Evolutionary conservation across 2,797 vertebrate species (phyloP).

Genomic region (Pangasius larnaudii): DNA sequence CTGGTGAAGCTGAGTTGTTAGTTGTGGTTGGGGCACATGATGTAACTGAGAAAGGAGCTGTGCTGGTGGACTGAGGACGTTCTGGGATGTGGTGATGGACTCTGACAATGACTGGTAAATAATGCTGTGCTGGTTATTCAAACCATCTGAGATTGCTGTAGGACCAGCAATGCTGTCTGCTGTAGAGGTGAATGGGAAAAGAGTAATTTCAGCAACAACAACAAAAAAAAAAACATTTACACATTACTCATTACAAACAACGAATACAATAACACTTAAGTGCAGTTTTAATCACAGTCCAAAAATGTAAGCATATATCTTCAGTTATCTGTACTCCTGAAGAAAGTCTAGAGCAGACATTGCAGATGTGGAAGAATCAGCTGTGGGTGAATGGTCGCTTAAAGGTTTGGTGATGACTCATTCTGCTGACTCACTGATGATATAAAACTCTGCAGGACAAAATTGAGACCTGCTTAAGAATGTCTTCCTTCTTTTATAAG

Average conservation of each 20-base stretch:
- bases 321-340: neutral
- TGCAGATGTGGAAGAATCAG: neutral
- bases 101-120: constrained; percentile 84
- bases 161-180: constrained; percentile 87
- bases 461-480: neutral
- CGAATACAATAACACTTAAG: neutral
- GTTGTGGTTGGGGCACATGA: constrained; percentile 29
- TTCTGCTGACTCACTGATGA: constrained; percentile 55
- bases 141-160: constrained; percentile 82
- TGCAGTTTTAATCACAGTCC: neutral
- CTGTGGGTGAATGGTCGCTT: constrained; percentile 47
- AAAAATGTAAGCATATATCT: neutral
- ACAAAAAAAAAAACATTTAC: neutral
- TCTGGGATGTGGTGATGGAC: constrained; percentile 73
- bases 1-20: constrained; percentile 32
- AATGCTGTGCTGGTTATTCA: constrained; percentile 86
- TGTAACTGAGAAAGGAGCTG: constrained; percentile 59
- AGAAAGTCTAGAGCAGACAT: neutral
- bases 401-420: constrained; percentile 50
- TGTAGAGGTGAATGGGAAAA: constrained; percentile 63
- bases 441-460: constrained; percentile 24
- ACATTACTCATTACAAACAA: neutral
- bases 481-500: neutral
- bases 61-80: constrained; percentile 82
- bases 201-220: neutral